phyloP scores from a whole-genome alignment of 2,113 vertebrate species.

The Mungos mungo region DNA sequence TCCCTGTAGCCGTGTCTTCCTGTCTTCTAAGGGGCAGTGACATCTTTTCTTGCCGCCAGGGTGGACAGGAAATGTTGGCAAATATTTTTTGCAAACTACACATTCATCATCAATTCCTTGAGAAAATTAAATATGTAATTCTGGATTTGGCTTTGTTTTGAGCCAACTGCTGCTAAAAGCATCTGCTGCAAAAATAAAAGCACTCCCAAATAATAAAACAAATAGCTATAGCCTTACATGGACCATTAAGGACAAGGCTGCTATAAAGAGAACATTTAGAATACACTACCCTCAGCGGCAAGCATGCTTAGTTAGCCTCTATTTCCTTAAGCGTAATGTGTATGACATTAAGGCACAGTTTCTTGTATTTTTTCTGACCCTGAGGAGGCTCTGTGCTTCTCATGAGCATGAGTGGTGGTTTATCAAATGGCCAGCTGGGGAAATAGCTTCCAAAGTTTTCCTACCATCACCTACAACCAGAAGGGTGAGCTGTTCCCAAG shows the following conservation, averaged over 20 bases:
- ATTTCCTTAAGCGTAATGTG: neutral
- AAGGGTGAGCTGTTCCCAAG: neutral
- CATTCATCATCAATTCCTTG: neutral
- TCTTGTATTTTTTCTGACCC: neutral
- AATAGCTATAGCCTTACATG: neutral
- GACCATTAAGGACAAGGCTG: neutral
- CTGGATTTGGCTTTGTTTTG: slow-evolving; percentile 2
- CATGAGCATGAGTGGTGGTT: neutral
- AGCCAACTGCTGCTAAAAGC: neutral
- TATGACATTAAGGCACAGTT: neutral
- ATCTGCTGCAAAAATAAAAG: neutral
- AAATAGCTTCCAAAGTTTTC: neutral
- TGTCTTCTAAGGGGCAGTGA: neutral
- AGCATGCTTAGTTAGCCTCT: neutral
- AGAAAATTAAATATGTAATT: neutral
- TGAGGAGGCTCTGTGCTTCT: neutral
- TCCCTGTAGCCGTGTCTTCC: neutral
- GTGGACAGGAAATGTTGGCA: neutral
- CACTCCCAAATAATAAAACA: neutral
- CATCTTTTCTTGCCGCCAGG: neutral
- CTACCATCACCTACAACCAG: neutral
- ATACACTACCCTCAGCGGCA: neutral
- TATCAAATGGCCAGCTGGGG: neutral
- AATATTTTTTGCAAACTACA: neutral
- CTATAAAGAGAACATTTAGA: neutral